Percentiles rank a stretch among this genome's conserved stretches.
Evolutionary conservation across 1,140 invertebrate species (phyloP).

Genomic region (Aphaenogaster floridana): DNA sequence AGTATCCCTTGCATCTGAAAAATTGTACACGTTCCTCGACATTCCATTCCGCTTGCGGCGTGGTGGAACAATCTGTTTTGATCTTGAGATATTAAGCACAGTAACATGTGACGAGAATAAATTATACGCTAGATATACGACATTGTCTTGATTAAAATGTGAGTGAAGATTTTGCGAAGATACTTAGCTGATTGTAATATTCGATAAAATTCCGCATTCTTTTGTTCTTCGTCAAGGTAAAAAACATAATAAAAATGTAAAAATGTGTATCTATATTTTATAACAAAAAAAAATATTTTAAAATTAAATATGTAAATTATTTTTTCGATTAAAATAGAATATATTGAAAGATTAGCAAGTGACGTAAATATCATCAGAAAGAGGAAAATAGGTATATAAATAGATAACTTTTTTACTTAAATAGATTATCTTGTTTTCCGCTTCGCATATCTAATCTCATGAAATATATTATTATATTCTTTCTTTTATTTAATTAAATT

Average conservation of each 20-base stretch:
- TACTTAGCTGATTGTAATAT: neutral
- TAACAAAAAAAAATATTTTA: neutral
- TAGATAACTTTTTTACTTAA: neutral
- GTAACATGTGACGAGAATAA: slow-evolving; percentile 47
- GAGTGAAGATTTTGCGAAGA: slow-evolving; percentile 15
- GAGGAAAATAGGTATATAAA: neutral
- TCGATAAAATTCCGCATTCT: neutral
- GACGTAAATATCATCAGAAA: neutral
- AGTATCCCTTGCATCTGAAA: slow-evolving; percentile 52
- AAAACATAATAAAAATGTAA: neutral
- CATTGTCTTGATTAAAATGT: slow-evolving; percentile 4
- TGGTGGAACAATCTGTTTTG: slow-evolving; percentile 35
- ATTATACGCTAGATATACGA: slow-evolving; percentile 21
- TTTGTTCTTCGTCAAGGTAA: neutral
- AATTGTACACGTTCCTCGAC: slow-evolving; percentile 49
- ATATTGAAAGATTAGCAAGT: neutral
- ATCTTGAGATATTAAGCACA: slow-evolving; percentile 46
- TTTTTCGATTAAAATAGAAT: neutral
- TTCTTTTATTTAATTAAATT: slow-evolving; percentile 17
- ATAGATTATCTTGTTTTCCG: neutral
- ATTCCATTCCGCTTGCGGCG: slow-evolving; percentile 39
- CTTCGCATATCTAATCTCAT: neutral
- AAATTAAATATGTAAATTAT: neutral
- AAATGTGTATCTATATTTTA: neutral
- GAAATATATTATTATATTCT: neutral